These are phyloP conservation scores for Microctonus aethiopoides DNA, from an alignment of 2,888 invertebrate genomes.

Conservation along the genomic window DNA sequence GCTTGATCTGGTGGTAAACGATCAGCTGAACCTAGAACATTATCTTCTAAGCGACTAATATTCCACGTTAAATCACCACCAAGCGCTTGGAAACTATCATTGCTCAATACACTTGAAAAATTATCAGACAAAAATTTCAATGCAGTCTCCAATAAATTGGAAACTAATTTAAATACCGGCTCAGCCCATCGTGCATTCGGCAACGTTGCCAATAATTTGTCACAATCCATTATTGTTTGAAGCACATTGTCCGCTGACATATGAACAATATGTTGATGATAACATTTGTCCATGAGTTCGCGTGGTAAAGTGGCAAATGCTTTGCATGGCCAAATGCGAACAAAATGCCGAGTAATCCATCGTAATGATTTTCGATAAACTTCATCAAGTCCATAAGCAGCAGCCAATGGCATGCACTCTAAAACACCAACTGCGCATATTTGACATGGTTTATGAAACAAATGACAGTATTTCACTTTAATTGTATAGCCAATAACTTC, in stretches of 20 bases:
- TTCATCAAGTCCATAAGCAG: slow-evolving; percentile 88
- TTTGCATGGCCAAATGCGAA: slow-evolving; percentile 91
- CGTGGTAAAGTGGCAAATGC: slow-evolving; percentile 87
- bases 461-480: slow-evolving; percentile 90
- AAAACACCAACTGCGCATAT: slow-evolving; percentile 88
- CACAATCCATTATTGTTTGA: slow-evolving; percentile 86
- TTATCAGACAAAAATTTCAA: slow-evolving; percentile 83
- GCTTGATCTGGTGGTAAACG: slow-evolving; percentile 84
- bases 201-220: slow-evolving; percentile 80
- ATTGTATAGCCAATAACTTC: slow-evolving; percentile 91
- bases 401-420: slow-evolving; percentile 87
- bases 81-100: slow-evolving; percentile 74
- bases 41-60: slow-evolving; percentile 81
- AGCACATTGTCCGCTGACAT: slow-evolving; percentile 83
- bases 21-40: slow-evolving; percentile 82
- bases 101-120: slow-evolving; percentile 79
- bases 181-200: slow-evolving; percentile 88
- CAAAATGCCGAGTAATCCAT: slow-evolving; percentile 90
- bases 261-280: slow-evolving; percentile 83
- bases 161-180: slow-evolving; percentile 80
- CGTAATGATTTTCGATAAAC: slow-evolving; percentile 85
- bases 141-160: slow-evolving; percentile 83
- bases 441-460: slow-evolving; percentile 94
- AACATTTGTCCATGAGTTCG: slow-evolving; percentile 85
- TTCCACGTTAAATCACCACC: slow-evolving; percentile 80